Conservation (phyloP, 2,797 vertebrate species). For the Sandelia bainsii region DNA sequence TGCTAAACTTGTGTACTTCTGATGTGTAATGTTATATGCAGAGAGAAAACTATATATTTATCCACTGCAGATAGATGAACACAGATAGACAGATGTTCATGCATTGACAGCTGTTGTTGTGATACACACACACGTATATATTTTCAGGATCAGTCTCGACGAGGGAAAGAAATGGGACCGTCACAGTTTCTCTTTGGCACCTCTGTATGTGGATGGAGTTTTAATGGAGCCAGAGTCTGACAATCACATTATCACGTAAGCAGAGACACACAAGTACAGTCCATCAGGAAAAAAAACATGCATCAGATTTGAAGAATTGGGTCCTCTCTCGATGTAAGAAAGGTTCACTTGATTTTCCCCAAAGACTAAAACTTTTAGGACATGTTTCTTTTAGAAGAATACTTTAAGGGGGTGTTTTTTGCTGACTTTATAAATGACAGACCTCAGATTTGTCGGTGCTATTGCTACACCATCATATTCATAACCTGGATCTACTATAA, state of each 20-base stretch:
- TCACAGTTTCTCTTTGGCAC: slow-evolving; percentile 92
- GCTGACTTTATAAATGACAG: slow-evolving; percentile 13
- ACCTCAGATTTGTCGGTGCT: slow-evolving; percentile 17
- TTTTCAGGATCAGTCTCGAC: slow-evolving; percentile 93
- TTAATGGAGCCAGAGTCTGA: slow-evolving; percentile 95
- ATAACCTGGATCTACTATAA: background rate
- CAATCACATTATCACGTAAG: slow-evolving; percentile 98
- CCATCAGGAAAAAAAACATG: slow-evolving; percentile 34
- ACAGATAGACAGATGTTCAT: slow-evolving; percentile 32
- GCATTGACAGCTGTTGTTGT: slow-evolving; percentile 44
- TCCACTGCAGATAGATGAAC: slow-evolving; percentile 18
- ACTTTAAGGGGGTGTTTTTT: slow-evolving; percentile 3
- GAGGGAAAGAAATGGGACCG: slow-evolving; percentile 95
- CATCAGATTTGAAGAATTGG: slow-evolving; percentile 34
- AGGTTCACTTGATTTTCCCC: slow-evolving; percentile 6
- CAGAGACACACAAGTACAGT: slow-evolving; percentile 54
- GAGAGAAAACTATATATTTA: slow-evolving; percentile 26
- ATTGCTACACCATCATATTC: background rate
- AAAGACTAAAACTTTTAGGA: slow-evolving; percentile 5
- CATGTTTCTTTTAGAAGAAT: background rate
- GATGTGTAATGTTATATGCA: slow-evolving; percentile 34
- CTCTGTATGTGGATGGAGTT: slow-evolving; percentile 95
- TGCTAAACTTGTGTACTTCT: slow-evolving; percentile 11
- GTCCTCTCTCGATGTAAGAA: slow-evolving; percentile 27
- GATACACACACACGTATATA: background rate